A percentile compares a stretch with the other conserved stretches of the same genome.
Conservation (phyloP, 2,888 invertebrate species). For the Lapara coniferarum region DNA sequence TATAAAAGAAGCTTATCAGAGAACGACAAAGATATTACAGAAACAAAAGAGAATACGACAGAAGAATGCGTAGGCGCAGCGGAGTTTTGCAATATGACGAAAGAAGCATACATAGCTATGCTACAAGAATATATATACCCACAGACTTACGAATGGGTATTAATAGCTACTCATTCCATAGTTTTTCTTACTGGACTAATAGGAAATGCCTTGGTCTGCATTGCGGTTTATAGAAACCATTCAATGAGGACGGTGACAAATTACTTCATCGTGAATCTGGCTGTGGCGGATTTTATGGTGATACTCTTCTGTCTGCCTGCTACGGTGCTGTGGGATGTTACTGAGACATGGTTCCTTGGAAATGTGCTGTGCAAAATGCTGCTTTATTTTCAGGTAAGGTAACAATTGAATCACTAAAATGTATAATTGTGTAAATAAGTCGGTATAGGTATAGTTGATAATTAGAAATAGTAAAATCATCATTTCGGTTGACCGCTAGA, state of each 20-base stretch:
- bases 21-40: background rate
- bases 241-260: conserved; percentile 96
- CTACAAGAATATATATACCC: conserved; percentile 87
- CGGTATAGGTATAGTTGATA: no score
- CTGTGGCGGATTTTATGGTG: conserved; percentile 94
- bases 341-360: conserved; percentile 97
- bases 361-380: conserved; percentile 92
- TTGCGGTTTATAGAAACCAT: conserved; percentile 93
- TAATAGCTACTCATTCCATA: conserved; percentile 88
- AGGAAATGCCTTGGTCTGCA: conserved; percentile 94
- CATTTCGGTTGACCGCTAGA: no score
- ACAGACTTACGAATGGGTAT: conserved; percentile 88
- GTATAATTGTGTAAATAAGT: no score
- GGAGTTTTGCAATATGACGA: conserved; percentile 75
- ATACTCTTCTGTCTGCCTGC: conserved; percentile 94
- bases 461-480: no score
- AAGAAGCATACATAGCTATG: conserved; percentile 84
- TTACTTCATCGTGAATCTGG: conserved; percentile 95
- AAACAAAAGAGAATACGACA: conserved; percentile 31
- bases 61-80: conserved; percentile 68
- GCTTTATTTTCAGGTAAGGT: conserved; percentile 93
- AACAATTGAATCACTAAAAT: no score
- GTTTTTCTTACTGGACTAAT: conserved; percentile 92
- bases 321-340: conserved; percentile 94
- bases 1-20: conserved; percentile 24